A percentile compares a stretch with the other conserved stretches of the same genome.
Conservation (phyloP, 92 coral and sea anemone species). For the Hydrozoanthus gracilis region DNA sequence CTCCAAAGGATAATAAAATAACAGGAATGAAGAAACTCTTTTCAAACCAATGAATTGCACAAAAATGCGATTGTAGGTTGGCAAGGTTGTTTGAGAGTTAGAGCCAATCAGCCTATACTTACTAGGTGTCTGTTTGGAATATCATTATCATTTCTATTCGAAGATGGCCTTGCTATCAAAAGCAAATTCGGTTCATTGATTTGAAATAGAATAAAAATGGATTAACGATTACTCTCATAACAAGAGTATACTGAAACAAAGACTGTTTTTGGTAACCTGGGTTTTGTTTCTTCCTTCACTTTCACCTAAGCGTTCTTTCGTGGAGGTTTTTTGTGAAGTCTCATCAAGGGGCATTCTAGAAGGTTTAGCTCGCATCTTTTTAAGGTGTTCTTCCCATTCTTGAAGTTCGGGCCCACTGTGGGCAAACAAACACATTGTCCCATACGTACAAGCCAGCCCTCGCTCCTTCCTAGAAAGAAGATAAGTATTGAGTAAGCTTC, state of each 20-base stretch:
- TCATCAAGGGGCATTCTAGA: neutral
- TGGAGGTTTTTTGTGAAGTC: neutral
- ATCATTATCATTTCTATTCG: too few species aligned
- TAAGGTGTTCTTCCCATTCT: constrained; percentile 56
- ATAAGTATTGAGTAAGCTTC: neutral
- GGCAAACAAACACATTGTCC: constrained; percentile 69
- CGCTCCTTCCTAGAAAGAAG: neutral
- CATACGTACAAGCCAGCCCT: constrained; percentile 59
- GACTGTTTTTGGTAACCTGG: neutral
- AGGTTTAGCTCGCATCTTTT: neutral
- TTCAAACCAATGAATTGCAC: too few species aligned
- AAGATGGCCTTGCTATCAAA: too few species aligned
- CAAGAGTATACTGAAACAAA: neutral
- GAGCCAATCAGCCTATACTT: too few species aligned
- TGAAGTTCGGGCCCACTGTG: constrained; percentile 69
- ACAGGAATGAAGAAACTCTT: too few species aligned
- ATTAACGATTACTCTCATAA: neutral
- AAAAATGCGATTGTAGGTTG: too few species aligned
- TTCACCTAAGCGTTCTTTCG: neutral
- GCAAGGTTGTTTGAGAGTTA: too few species aligned
- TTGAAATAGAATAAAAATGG: too few species aligned
- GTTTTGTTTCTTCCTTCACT: constrained; percentile 5
- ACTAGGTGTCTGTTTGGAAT: too few species aligned
- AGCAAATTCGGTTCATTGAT: too few species aligned
- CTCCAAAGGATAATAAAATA: too few species aligned